These are phyloP conservation scores for Lasioglossum zephyrum DNA, from an alignment of 2,888 invertebrate genomes.

Conservation along the genomic window DNA sequence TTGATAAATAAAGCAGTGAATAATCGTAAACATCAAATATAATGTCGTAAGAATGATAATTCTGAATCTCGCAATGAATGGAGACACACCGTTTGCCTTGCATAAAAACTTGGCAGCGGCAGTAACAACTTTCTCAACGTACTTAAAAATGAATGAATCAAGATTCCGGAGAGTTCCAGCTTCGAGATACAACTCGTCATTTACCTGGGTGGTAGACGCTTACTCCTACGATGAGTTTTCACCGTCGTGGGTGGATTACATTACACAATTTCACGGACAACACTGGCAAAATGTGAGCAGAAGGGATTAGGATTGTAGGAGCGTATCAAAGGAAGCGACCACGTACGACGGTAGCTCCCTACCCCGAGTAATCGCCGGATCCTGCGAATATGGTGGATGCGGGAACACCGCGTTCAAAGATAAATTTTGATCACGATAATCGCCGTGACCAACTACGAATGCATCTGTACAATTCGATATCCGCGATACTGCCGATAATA, in stretches of 20 bases:
- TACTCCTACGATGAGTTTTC: constrained; percentile 22
- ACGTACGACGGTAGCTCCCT: constrained; percentile 36
- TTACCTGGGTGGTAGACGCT: constrained; percentile 6
- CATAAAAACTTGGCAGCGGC: background rate
- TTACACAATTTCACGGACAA: constrained; percentile 56
- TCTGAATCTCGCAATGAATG: background rate
- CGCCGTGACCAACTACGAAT: constrained; percentile 38
- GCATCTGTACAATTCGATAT: constrained; percentile 35
- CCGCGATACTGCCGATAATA: constrained; percentile 12
- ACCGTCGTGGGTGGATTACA: constrained; percentile 55
- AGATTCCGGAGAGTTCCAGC: background rate
- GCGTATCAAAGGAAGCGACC: constrained; percentile 57
- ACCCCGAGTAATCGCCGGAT: constrained; percentile 49
- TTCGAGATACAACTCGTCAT: background rate
- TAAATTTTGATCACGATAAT: constrained; percentile 54
- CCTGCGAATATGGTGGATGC: constrained; percentile 38
- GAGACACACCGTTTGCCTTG: background rate
- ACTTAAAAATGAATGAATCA: background rate
- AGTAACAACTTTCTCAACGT: background rate
- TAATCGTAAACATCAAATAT: background rate
- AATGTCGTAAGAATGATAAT: background rate
- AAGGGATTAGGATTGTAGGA: constrained; percentile 55
- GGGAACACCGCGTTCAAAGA: constrained; percentile 36
- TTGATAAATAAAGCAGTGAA: background rate
- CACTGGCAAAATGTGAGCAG: constrained; percentile 41